Evolutionary conservation across 1,140 invertebrate species (phyloP), one percentile per base, ranked within the genome.

Genomic region (Drosophila baimaii): DNA sequence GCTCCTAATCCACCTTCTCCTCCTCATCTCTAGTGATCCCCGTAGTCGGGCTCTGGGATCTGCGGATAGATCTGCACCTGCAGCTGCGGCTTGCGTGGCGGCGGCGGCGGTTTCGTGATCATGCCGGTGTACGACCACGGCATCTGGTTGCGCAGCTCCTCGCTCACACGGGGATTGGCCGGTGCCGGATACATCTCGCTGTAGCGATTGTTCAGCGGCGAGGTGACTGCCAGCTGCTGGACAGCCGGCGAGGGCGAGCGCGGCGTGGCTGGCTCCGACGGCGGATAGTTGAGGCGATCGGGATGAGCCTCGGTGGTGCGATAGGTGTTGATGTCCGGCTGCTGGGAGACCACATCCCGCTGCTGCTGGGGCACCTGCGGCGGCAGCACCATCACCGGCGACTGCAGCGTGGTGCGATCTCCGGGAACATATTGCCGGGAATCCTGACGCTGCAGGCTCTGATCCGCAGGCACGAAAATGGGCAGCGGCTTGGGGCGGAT

Each of bases 101-200:
- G 90, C 23, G 88, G 78, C 5, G 79, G 90, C 1, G 90, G 90
- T 35, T 91, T 91, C 13, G 71, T 81, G 25, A 78, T 58, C 72
- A 91, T 88, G 58, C 74, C 80, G 1, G 90, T 91, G 33, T 92
- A 92, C 2, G 91, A 91, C 91, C 91, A 92, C 2, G 91, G 91
- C 69, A 92, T 81, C 59, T 92, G 91, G 31, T 91, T 88, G 52
- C 91, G 78, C 47, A 92, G 59, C 63, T 92, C 91, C 39, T 90
- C 89, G 37, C 79, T 91, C 9, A 91, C 70, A 0, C 88, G 84
- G 1, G 80, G 77, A 72, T 91, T 82, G 3, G 31, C 44, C 7
- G 64, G 84, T 8, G 73, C 47, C 8, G 83, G 84, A 41, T 79
- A 78, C 4, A 77, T 79, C 17, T 89, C 84, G 44, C 84, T 85